Conservation (phyloP, 1,140 invertebrate species). For the Drosophila pandora region DNA sequence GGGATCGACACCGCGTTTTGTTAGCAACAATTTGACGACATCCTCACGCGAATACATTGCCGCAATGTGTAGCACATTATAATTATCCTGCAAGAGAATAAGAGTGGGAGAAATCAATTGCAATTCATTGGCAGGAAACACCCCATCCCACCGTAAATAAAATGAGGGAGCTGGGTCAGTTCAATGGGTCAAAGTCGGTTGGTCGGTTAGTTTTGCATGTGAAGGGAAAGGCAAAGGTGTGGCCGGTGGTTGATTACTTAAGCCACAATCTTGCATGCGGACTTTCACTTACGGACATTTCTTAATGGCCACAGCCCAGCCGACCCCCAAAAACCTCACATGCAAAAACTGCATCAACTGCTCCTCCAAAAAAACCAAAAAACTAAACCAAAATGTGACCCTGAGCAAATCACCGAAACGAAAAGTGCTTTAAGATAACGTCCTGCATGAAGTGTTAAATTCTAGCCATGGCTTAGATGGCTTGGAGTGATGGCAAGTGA, state of each 20-base stretch:
- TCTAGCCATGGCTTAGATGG: not conserved
- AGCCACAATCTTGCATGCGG: constrained; percentile 71
- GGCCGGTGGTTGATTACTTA: constrained; percentile 64
- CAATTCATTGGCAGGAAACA: constrained; percentile 60
- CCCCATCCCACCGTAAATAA: constrained; percentile 8
- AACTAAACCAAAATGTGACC: constrained; percentile 37
- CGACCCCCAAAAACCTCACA: constrained; percentile 43
- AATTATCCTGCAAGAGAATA: constrained; percentile 91
- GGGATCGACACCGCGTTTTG: constrained; percentile 95
- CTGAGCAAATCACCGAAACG: constrained; percentile 46
- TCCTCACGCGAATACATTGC: constrained; percentile 97
- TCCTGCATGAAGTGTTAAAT: constrained; percentile 22
- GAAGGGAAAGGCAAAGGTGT: constrained; percentile 8
- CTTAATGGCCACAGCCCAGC: constrained; percentile 60
- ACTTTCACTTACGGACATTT: constrained; percentile 71
- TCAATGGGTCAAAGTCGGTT: constrained; percentile 76
- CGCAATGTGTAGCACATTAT: constrained; percentile 96
- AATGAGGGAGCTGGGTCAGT: constrained; percentile 26
- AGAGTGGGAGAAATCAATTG: constrained; percentile 63
- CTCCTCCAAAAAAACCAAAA: constrained; percentile 10
- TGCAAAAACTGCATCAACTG: constrained; percentile 75
- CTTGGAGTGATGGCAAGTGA: constrained; percentile 36
- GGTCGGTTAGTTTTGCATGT: constrained; percentile 60
- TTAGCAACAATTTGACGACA: constrained; percentile 94
- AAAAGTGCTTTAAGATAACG: constrained; percentile 52